Conservation (phyloP, 2,888 invertebrate species). For the Shargacucullia verbasci region DNA sequence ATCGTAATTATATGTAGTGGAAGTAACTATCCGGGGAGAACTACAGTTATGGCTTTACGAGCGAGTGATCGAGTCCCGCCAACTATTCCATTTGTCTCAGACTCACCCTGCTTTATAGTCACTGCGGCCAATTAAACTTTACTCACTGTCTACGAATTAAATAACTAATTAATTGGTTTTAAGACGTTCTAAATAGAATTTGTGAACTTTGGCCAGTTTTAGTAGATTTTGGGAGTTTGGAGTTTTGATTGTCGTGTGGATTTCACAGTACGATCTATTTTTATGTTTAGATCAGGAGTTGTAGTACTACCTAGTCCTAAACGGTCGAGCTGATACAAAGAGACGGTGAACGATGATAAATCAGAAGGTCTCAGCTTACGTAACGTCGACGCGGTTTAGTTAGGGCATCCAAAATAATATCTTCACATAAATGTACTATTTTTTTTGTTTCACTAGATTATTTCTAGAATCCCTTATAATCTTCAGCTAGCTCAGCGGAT, state of each 20-base stretch:
- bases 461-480: too few relatives aligned
- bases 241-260: conserved; percentile 16
- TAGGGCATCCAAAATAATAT: too few relatives aligned
- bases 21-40: conserved; percentile 77
- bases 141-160: conserved; percentile 45
- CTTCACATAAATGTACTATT: too few relatives aligned
- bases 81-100: conserved; percentile 60
- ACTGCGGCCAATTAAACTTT: conserved; percentile 52
- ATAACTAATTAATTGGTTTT: conserved; percentile 55
- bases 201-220: conserved; percentile 26
- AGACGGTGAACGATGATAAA: too few relatives aligned
- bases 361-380: too few relatives aligned
- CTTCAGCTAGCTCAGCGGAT: too few relatives aligned
- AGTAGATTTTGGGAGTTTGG: conserved; percentile 8
- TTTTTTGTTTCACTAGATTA: too few relatives aligned
- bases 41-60: conserved; percentile 70
- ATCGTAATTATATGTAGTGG: conserved; percentile 88
- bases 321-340: too few relatives aligned
- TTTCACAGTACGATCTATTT: too few relatives aligned
- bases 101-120: conserved; percentile 60
- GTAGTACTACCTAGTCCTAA: too few relatives aligned
- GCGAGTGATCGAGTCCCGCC: conserved; percentile 75
- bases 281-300: too few relatives aligned
- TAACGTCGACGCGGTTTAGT: too few relatives aligned
- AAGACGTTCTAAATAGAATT: conserved; percentile 49